Conservation (phyloP, 2,113 vertebrate genomes). For the Gavialis gangeticus region DNA sequence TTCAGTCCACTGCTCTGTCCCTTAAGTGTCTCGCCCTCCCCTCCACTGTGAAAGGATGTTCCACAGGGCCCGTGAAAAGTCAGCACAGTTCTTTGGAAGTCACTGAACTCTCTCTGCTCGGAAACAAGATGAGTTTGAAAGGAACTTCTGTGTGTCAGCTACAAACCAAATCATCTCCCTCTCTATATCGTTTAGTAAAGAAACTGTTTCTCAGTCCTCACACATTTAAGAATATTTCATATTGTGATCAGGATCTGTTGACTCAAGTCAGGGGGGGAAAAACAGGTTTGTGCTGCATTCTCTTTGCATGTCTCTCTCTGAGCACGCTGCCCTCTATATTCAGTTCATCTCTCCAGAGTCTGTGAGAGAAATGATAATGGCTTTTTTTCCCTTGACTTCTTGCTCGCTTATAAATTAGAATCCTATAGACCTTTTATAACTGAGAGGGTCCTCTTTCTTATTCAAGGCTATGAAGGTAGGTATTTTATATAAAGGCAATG, state of each 20-base stretch:
- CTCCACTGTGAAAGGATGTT: background rate
- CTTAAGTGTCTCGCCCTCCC: background rate
- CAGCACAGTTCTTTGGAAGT: fast-evolving
- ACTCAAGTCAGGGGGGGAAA: background rate
- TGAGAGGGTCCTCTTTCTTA: conserved; percentile 1
- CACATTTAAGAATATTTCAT: conserved; percentile 12
- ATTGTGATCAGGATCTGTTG: conserved; percentile 24
- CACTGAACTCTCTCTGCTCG: fast-evolving
- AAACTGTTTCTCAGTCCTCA: conserved; percentile 48
- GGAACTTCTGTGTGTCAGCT: background rate
- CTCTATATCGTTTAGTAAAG: conserved; percentile 57
- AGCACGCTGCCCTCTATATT: conserved; percentile 64
- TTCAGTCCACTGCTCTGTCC: background rate
- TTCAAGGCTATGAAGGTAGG: background rate
- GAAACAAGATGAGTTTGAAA: background rate
- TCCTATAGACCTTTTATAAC: conserved; percentile 68
- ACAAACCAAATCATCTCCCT: conserved; percentile 45
- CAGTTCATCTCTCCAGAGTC: conserved; percentile 65
- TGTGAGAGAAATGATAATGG: conserved; percentile 72
- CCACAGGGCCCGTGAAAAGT: background rate
- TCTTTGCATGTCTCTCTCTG: conserved; percentile 36
- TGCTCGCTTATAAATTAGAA: conserved; percentile 74
- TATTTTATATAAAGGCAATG: conserved; percentile 34
- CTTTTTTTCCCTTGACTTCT: conserved; percentile 71
- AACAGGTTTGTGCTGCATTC: background rate